Conservation (phyloP, 2,797 vertebrate genomes). For the Dermochelys coriacea region DNA sequence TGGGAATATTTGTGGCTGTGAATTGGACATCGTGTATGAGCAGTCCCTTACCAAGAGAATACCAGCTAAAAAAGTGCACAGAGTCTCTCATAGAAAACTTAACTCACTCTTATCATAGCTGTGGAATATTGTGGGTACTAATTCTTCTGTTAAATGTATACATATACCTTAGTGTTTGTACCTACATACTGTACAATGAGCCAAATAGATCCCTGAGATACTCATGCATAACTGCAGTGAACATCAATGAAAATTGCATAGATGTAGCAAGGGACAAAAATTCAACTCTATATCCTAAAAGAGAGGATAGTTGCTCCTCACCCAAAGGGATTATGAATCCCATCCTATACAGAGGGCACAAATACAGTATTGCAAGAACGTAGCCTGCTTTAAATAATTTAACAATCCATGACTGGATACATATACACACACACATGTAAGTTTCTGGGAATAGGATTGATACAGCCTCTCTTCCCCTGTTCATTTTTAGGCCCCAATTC, state of each 20-base stretch:
- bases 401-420: neutral
- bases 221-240: neutral
- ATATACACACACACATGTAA: neutral
- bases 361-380: neutral
- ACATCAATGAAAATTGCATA: neutral
- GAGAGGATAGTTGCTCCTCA: neutral
- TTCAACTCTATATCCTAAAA: neutral
- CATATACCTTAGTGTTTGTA: neutral
- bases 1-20: neutral
- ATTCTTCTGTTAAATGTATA: neutral
- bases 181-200: neutral
- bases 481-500: neutral
- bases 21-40: neutral
- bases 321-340: neutral
- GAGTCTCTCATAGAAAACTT: neutral
- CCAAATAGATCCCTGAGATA: neutral
- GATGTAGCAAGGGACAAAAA: neutral
- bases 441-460: neutral
- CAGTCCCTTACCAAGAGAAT: neutral
- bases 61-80: neutral
- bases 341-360: neutral
- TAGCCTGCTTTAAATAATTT: neutral
- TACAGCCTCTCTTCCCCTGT: neutral
- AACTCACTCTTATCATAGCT: neutral
- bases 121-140: neutral